Evolutionary conservation across 2,888 invertebrate species (phyloP).

Genomic region (Eupithecia inturbata): DNA sequence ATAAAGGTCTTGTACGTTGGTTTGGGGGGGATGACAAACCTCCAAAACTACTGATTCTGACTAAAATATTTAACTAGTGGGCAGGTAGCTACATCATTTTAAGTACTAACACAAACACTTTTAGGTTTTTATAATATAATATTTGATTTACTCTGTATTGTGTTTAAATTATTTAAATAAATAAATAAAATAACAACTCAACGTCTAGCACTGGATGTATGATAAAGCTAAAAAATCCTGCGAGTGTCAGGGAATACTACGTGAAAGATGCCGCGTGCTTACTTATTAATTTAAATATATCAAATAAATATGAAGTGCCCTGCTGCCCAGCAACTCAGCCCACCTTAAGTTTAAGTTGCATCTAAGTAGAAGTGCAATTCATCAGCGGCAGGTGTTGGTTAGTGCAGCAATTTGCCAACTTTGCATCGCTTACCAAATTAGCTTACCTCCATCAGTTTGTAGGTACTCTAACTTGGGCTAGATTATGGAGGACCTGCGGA

Average conservation of each 20-base stretch:
- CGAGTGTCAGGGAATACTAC: background rate
- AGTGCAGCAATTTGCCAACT: conserved; percentile 44
- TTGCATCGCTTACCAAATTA: conserved; percentile 26
- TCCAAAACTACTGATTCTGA: background rate
- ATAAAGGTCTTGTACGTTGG: background rate
- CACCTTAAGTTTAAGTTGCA: conserved; percentile 37
- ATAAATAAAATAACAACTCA: no score
- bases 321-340: background rate
- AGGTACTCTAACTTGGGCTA: background rate
- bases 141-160: no score
- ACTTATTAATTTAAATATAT: background rate
- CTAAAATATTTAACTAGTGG: background rate
- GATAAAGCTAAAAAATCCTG: no score
- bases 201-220: no score
- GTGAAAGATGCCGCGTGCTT: background rate
- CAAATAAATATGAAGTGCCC: background rate
- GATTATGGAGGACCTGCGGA: background rate
- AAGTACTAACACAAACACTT: no score
- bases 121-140: no score
- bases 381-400: conserved; percentile 55
- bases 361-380: conserved; percentile 52
- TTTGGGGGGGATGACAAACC: background rate
- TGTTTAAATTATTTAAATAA: no score
- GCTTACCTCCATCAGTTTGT: conserved; percentile 29
- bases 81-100: no score